Conservation (phyloP, 2,888 invertebrate species). For the Fragum fragum region DNA sequence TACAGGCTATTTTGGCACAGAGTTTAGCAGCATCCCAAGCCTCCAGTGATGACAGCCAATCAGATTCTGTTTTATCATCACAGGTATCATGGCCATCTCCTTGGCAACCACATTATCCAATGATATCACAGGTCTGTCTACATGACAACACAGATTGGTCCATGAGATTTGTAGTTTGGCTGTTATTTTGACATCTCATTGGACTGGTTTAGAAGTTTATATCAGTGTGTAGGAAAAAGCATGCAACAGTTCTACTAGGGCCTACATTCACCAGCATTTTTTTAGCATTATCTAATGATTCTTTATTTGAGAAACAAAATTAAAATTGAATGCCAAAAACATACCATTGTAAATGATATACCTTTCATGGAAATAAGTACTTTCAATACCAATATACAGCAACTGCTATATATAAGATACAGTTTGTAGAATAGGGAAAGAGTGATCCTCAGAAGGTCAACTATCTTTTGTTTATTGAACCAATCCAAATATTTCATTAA, state of each 20-base stretch:
- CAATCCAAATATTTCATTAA: no score
- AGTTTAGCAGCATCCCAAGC: constrained; percentile 74
- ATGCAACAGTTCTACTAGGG: neutral
- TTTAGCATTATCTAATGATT: no score
- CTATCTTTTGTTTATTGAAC: no score
- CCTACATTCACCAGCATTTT: no score
- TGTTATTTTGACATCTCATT: constrained; percentile 5
- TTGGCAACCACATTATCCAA: constrained; percentile 69
- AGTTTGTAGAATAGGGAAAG: no score
- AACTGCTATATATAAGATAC: no score
- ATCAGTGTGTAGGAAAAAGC: neutral
- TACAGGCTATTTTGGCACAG: constrained; percentile 80
- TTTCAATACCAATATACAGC: no score
- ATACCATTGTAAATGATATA: no score
- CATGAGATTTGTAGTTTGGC: constrained; percentile 19
- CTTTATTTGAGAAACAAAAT: no score
- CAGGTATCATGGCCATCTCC: constrained; percentile 76
- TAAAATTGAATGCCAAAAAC: no score
- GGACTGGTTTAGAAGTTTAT: neutral
- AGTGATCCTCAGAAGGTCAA: no score
- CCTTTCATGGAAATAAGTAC: no score
- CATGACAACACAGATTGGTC: constrained; percentile 25
- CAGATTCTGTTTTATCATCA: constrained; percentile 71
- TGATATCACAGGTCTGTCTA: constrained; percentile 72
- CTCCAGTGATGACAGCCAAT: constrained; percentile 81